Conservation (phyloP, 2,797 vertebrate species). For the Anguilla marmorata region DNA sequence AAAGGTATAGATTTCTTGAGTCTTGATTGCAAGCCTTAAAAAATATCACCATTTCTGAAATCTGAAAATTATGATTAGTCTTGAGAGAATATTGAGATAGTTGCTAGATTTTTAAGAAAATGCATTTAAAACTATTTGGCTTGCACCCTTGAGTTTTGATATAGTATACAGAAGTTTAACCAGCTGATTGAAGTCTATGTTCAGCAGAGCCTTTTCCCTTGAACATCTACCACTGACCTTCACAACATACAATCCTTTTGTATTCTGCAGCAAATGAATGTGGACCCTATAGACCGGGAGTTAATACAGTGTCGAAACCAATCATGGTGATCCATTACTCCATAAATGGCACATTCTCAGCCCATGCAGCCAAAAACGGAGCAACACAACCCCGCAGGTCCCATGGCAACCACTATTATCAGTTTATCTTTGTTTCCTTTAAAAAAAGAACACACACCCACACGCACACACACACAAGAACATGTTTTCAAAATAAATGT, state of each 20-base stretch:
- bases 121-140: neutral
- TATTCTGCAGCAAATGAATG: neutral
- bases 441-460: neutral
- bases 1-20: neutral
- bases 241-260: neutral
- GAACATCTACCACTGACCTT: slow-evolving; percentile 5
- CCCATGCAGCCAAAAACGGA: neutral
- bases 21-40: slow-evolving; percentile 5
- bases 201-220: neutral
- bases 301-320: slow-evolving; percentile 16
- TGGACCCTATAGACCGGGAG: neutral
- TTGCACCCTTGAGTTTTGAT: neutral
- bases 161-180: neutral
- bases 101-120: too few relatives aligned
- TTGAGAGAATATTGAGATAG: too few relatives aligned
- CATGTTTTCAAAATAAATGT: slow-evolving; percentile 23
- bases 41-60: slow-evolving; percentile 13
- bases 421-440: neutral
- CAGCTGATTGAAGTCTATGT: too few relatives aligned
- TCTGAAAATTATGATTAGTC: neutral
- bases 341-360: neutral
- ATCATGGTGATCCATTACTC: slow-evolving; percentile 11
- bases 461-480: neutral
- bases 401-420: neutral
- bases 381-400: neutral